Conservation (phyloP, 2,113 vertebrate species). For the Ptyas mucosa region DNA sequence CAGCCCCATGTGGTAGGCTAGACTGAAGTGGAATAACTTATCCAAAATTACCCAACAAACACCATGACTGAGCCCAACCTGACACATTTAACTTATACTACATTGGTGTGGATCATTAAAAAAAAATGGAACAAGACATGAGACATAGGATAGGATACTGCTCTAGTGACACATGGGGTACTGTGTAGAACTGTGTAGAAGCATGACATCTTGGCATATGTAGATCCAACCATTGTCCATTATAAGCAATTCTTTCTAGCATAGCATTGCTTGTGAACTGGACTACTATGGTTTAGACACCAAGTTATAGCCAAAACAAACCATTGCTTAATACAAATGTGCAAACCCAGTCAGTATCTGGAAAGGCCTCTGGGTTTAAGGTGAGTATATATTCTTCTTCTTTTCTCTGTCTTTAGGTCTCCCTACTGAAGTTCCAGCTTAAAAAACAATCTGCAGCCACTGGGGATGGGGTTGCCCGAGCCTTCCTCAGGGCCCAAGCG, state of each 20-base stretch:
- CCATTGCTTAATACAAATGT: not conserved
- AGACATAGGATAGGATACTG: not conserved
- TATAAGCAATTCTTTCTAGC: not conserved
- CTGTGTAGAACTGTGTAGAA: not conserved
- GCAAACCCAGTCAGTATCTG: not conserved
- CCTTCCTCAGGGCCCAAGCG: constrained; percentile 83
- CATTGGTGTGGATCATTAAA: not conserved
- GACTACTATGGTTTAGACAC: not conserved
- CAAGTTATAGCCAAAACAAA: not conserved
- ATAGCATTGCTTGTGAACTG: not conserved
- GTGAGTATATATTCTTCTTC: not conserved
- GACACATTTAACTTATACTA: not conserved
- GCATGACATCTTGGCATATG: not conserved
- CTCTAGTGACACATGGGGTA: not conserved
- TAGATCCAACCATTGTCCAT: not conserved
- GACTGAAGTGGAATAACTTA: not conserved
- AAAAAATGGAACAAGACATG: not conserved
- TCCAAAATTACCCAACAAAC: not conserved
- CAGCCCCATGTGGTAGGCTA: not conserved
- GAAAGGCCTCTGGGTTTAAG: not conserved
- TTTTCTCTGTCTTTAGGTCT: constrained; percentile 63
- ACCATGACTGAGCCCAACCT: not conserved
- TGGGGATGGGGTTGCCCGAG: constrained; percentile 80
- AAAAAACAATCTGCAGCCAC: constrained; percentile 77
- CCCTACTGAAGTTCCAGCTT: constrained; percentile 75